Evolutionary conservation across 2,797 vertebrate species (phyloP), one percentile per base, ranked within the genome.

Genomic region (Ptychobarbus kaznakovi): DNA sequence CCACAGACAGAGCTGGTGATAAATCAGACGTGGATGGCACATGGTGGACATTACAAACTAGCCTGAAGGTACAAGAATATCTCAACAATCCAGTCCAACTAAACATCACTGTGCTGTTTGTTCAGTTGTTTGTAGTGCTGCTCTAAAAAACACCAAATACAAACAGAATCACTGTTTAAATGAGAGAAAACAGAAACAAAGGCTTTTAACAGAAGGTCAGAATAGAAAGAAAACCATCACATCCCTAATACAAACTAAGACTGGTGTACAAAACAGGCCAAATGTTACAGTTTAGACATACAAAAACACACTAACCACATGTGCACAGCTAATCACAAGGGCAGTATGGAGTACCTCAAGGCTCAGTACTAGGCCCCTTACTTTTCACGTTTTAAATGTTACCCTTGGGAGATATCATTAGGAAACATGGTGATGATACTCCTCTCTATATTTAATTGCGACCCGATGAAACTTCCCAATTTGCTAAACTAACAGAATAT

Each of bases 141-240:
- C 40, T 53, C 20, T 38, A n/a, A n/a, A 69, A 53, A 53, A 40
- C 7, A 40, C 18, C 20, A 42, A 65, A 65, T 46, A 32, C 35
- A 8, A 51, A 65, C 49, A 7, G 9, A 40, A 42, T 22, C 68
- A 61, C 68, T 44, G 22, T 42, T 72, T 70, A 58, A 58, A 44
- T 44, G n/a, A 81, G 13, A 44, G 12, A 28, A 20, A 40, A 70
- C 25, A 61, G 72, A 87, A 80, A 86, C 0, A 86, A 49, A 44
- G 44, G 25, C 22, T 87, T 83, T 86, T 40, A 87, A 80, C 42
- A 49, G 82, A 81, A 86, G 73, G 73, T 86, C 87, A 79, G 73
- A 68, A 68, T 0, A 68, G 75, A 82, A 63, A 76, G 53, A 58
- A 77, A 76, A 83, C 13, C 42, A 73, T 56, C 56, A 28, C 25